These are phyloP conservation scores for Premnoplex brunnescens DNA, from an alignment of 2,797 vertebrate genomes.

Conservation along the genomic window DNA sequence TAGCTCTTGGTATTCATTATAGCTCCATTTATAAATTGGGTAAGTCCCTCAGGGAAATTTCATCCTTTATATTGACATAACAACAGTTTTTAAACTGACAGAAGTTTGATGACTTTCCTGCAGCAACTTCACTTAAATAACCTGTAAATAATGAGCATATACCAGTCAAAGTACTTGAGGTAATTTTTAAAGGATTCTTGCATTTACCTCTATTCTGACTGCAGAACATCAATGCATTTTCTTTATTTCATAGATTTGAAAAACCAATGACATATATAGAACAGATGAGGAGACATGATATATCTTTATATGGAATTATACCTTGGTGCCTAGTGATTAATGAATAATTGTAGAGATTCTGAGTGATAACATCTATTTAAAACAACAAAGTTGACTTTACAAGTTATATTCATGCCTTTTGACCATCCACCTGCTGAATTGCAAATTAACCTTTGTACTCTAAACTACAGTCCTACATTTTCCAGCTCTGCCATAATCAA, in stretches of 20 bases:
- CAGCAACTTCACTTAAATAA: constrained; percentile 13
- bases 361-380: background rate
- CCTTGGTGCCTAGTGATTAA: background rate
- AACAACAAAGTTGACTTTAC: background rate
- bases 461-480: background rate
- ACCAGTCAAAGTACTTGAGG: background rate
- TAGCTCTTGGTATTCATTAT: background rate
- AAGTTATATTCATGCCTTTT: background rate
- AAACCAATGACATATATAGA: background rate
- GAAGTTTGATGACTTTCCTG: constrained; percentile 31
- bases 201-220: background rate
- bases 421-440: background rate
- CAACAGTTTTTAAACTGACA: background rate
- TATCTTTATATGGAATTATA: constrained; percentile 23
- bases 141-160: constrained; percentile 16
- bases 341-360: background rate
- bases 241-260: constrained; percentile 48
- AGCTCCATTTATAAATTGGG: constrained; percentile 2
- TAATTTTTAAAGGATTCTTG: background rate
- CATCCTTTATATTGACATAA: background rate
- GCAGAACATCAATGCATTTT: constrained; percentile 12
- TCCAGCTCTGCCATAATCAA: background rate
- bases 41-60: background rate
- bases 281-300: background rate
- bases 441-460: background rate